A percentile compares a stretch with the other conserved stretches of the same genome.
These are phyloP conservation scores for Eupithecia vulgata DNA, from an alignment of 2,888 invertebrate genomes.

Conservation along the genomic window DNA sequence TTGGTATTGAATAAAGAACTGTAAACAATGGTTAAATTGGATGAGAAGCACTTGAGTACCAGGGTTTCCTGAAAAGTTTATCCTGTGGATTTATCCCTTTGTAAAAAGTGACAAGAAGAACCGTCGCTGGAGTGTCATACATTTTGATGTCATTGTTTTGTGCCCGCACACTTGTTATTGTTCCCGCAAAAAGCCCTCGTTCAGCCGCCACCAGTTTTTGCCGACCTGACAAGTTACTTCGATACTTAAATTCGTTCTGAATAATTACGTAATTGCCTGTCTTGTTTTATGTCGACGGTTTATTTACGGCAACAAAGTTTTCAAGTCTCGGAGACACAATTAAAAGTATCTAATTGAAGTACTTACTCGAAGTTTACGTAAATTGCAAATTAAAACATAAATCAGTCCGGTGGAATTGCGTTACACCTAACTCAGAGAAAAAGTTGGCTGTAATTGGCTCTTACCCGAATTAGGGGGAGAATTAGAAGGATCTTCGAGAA, in stretches of 20 bases:
- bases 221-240: slow-evolving; percentile 70
- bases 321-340: slow-evolving; percentile 52
- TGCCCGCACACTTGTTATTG: slow-evolving; percentile 62
- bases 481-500: slow-evolving; percentile 59
- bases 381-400: slow-evolving; percentile 68
- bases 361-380: slow-evolving; percentile 45
- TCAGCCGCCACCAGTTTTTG: slow-evolving; percentile 76
- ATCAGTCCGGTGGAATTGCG: slow-evolving; percentile 65
- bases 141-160: slow-evolving; percentile 77
- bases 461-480: slow-evolving; percentile 67
- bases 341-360: slow-evolving; percentile 60
- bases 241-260: slow-evolving; percentile 70
- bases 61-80: not conserved
- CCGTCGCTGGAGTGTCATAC: slow-evolving; percentile 71
- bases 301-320: slow-evolving; percentile 44
- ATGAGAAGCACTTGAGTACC: not conserved
- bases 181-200: slow-evolving; percentile 72
- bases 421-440: slow-evolving; percentile 65
- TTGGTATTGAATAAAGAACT: not conserved
- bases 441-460: slow-evolving; percentile 71
- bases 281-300: slow-evolving; percentile 38
- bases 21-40: not conserved
- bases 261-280: slow-evolving; percentile 76
- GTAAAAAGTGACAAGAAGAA: slow-evolving; percentile 62
- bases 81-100: slow-evolving; percentile 61